Base-by-base conservation (phyloP, 2,888 invertebrate genomes). In the Eustalomyia histrio region DNA sequence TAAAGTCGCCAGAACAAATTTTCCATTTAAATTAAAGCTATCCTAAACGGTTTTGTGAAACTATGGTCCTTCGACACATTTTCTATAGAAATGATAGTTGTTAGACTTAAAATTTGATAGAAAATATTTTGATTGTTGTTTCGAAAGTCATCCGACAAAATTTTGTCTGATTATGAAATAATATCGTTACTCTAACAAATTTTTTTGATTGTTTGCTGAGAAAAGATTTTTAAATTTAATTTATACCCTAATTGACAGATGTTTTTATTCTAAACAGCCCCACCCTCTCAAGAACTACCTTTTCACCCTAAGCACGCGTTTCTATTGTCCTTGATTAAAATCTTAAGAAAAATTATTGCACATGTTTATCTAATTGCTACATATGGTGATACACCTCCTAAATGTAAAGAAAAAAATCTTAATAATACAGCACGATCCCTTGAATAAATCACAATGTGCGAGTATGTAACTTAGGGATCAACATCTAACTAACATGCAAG, bases 311-410 rank as follows among this genome's bases (percentile, higher is more conserved):
- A 63, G 68, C 80, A 80, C 80, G 76, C 76, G 76, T 47, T 80
- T 21, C 52, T 72, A 43, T 73, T 67, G 68, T 64, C 53, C 52
- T 55, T 17, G 55, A 80, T 69, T 50, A 60, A 65, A 55, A 52
- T 67, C 63, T 67, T 33, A 67, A 67, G 47, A 43, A 76, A 67
- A 64, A 1, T 65, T 53, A 74, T 85, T 85, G 88, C 89, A 88
- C 87, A 89, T 89, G 88, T 86, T 87, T 84, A 60, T 84, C 80
- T 89, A 88, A 88, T 88, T 89, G 88, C 88, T 88, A 88, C 89
- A 88, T 85, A 88, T 88, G 89, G 86, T 85, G 76, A 68, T 75
- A 85, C 87, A 85, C 85, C 87, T 86, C 84, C 87, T 75, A 83
- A 76, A 29, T 29, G 1, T 7, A 4, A 60, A 24, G 24, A 12